Base-by-base conservation (phyloP, 2,888 invertebrate species). In the Tolmerus cingulatus region DNA sequence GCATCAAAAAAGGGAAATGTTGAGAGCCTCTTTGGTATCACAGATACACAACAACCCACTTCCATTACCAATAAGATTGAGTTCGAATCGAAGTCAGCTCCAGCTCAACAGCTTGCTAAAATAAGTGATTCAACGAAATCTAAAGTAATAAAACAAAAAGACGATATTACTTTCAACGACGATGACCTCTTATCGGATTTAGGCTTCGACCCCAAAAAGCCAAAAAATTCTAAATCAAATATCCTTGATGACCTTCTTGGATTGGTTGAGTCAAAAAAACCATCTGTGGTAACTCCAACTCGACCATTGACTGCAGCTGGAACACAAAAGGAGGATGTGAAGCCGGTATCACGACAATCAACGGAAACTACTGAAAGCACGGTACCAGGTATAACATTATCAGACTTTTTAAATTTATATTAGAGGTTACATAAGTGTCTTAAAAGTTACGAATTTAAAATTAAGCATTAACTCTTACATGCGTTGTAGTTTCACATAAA, bases 181-280 rank as follows among this genome's bases (percentile, higher is more conserved):
- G 89, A 90, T n/a, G 90, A 91, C 27, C 90, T 91, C 8, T 90
- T 92, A 37, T 91, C 90, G 34, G 93, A 93, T 86, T 88, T 93
- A 74, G 93, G 93, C 0, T 93, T 93, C 78, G 93, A 93, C 90
- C 93, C 93, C 0, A 93, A 91, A 87, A 91, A 91, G 19, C 92
- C 92, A 0, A 93, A 92, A 88, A 90, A 89, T 1, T 88, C 88
- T 1, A 91, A 92, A 87, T 88, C 90, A 14, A 92, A 90, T 88
- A 90, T 93, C n/a, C 90, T 93, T 2, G 93, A 92, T 88, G 93
- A 93, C 78, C 90, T 92, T 16, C 87, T 92, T 0, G 90, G 89
- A 3, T 87, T 90, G 3, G 87, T 88, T 14, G 92, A 92, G 12
- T 55, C 88, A 0, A 87, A 88, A 4, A 92, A 91, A 86, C 79